Base-by-base conservation (phyloP, 2,113 vertebrate species). In the Okapia johnstoni region DNA sequence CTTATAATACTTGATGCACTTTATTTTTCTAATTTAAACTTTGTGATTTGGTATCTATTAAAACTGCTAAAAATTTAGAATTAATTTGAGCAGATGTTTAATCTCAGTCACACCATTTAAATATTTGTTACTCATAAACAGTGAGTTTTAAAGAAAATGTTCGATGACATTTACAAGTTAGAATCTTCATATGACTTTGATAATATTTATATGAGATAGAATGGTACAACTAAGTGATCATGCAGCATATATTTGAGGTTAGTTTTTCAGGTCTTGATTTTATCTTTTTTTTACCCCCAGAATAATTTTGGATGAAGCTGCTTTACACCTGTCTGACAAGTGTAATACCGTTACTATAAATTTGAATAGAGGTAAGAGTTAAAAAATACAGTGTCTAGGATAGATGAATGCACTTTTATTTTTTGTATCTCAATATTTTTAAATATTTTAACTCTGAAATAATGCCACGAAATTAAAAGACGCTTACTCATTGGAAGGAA, bases 271-370 rank as follows among this genome's bases (percentile, higher is more conserved):
- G 33, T 79, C 26, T 93, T 95, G 15, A 6, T 50, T 46, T 98
- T 86, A 81, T 96, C 0, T 80, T 7, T 52, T 36, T 77, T 95
- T 3, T 43, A 43, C 57, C 21, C 97, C 95, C 66, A 99, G 99
- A 98, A 99, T 99, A 48, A 99, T 99, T 98, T 98, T 99, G 98
- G 99, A 99, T 92, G 99, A 99, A 98, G 99, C 99, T 88, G 99
- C 99, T 94, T 98, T 99, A 85, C 99, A 99, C 98, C 99, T 99
- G 46, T 99, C 99, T 85, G 99, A 99, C 98, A 99, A 99, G 98
- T 99, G 98, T 97, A 99, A 99, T 46, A 98, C 99, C 2, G 98
- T 99, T n/a, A 98, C 98, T 52, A 98, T 99, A 92, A 99, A 99
- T 97, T 98, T 99, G 57, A 99, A 96, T 6, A 99, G 99, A 98